Base-by-base conservation (phyloP, 2,113 vertebrate genomes). In the Pipa parva region DNA sequence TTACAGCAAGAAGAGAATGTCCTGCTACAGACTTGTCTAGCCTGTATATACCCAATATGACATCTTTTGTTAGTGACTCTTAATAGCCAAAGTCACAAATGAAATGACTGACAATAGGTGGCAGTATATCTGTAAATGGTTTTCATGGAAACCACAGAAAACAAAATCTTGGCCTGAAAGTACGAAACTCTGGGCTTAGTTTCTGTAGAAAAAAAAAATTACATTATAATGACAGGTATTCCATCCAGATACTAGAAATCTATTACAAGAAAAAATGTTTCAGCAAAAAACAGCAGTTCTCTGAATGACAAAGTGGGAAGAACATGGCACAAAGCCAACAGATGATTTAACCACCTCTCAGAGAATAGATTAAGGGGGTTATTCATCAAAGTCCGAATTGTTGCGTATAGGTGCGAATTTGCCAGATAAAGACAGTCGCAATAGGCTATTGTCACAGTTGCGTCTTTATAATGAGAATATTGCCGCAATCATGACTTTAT, bases 141-240 rank as follows among this genome's bases (percentile, higher is more conserved):
- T 20, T 50, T 54, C 25, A 42, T 29, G 46, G 65, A 17, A 51
- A 69, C 65, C 56, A 33, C 48, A 46, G 60, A 31, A 59, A 69
- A 69, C 48, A 69, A 57, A 52, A 51, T 69, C 57, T 60, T 69
- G 56, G 65, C 65, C 65, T 52, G 65, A 60, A 59, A 60, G 57
- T 45, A 69, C 48, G 65, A 69, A 69, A 69, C 57, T 69, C n/a
- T 20, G 25, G 48, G 46, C 36, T 49, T 60, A 33, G 65, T 69
- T 69, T 69, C 65, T 60, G 29, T 60, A 69, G 65, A 69, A 17
- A 42, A 42, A 15, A 42, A 13, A 42, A n/a, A n/a, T 15, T 42
- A 1, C 17, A 42, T 15, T 42, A n/a, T 42, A 42, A 42, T 42
- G n/a, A 3, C 2, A 42, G n/a, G 39, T 2, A 42, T 42, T n/a